Evolutionary conservation across 2,797 vertebrate species (phyloP), one percentile per base, ranked within the genome.

Genomic region (Alectoris magna): DNA sequence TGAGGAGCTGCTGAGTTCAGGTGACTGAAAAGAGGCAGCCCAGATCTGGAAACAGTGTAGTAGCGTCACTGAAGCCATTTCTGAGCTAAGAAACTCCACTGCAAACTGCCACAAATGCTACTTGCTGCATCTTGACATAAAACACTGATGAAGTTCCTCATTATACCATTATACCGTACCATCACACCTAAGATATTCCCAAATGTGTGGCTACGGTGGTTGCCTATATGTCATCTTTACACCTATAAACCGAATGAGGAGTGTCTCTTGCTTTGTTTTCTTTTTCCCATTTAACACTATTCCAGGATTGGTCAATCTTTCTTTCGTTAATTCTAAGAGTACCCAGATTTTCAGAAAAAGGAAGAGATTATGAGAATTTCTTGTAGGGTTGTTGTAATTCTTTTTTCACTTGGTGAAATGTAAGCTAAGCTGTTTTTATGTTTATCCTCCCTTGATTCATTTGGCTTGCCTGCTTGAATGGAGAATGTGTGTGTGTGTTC

Each of bases 281-380:
- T 70, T 76, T 34, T 39, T 43, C 9, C 58, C 66, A 41, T 66
- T 55, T 87, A 87, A 14, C 11, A 66, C 8, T 68, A 24, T 81
- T 78, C 39, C 23, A 60, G 6, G 10, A 8, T 23, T 70, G 85
- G 31, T 55, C 66, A 64, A 1, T 62, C n/a, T 91, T 88, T 58
- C n/a, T 91, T 88, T 55, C 68, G 11, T 41, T 78, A 53, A 66
- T n/a, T 10, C 14, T 66, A 62, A 89, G 38, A 71, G 71, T 69
- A 58, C 0, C 2, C 58, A 63, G 31, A 1, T 5, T 89, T 85
- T 80, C 24, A 87, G 17, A 38, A 2, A 83, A 87, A 87, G 58
- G 15, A 41, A 87, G 58, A 41, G 23, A 26, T 71, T 23, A 75
- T 71, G 34, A 38, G 6, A 66, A 14, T 74, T 0, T 0, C 26